A percentile compares a stretch with the other conserved stretches of the same genome.
Evolutionary conservation across 2,888 invertebrate species (phyloP).

Genomic region (Eutolmus rufibarbis): DNA sequence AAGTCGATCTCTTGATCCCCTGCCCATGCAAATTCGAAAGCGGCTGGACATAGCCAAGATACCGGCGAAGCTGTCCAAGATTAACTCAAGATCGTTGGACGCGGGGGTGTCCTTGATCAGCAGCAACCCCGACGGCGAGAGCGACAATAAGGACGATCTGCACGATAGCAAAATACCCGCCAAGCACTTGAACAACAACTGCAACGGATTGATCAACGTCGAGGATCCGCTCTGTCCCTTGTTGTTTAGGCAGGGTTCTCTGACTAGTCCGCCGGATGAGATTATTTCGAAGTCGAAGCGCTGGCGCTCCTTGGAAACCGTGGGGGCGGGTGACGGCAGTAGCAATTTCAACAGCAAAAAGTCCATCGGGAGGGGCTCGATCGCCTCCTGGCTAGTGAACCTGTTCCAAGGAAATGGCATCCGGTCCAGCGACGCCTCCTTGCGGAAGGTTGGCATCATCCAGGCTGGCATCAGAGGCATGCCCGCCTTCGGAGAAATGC

Average conservation of each 20-base stretch:
- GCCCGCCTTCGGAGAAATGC: slow-evolving; percentile 58
- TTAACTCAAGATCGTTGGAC: slow-evolving; percentile 61
- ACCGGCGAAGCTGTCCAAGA: slow-evolving; percentile 56
- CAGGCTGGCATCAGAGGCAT: slow-evolving; percentile 57
- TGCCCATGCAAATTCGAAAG: slow-evolving; percentile 63
- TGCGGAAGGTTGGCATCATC: slow-evolving; percentile 57
- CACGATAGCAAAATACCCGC: slow-evolving; percentile 51
- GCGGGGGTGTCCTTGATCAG: slow-evolving; percentile 52
- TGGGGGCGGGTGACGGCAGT: slow-evolving; percentile 57
- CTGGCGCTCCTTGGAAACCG: slow-evolving; percentile 81
- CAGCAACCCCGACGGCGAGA: slow-evolving; percentile 41
- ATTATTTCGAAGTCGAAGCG: slow-evolving; percentile 69
- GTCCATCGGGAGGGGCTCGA: slow-evolving; percentile 69
- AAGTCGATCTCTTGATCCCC: slow-evolving; percentile 72
- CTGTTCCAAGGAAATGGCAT: slow-evolving; percentile 77
- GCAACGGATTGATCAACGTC: slow-evolving; percentile 60
- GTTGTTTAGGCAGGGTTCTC: slow-evolving; percentile 60
- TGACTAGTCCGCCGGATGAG: slow-evolving; percentile 58
- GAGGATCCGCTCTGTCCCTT: slow-evolving; percentile 60
- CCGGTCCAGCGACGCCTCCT: slow-evolving; percentile 67
- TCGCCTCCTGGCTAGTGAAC: slow-evolving; percentile 77
- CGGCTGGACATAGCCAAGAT: slow-evolving; percentile 51
- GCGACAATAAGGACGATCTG: slow-evolving; percentile 33
- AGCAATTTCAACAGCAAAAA: slow-evolving; percentile 64
- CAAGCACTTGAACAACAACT: slow-evolving; percentile 62